Base-by-base conservation (phyloP, 2,888 invertebrate genomes). In the Lasioglossum figueresi region DNA sequence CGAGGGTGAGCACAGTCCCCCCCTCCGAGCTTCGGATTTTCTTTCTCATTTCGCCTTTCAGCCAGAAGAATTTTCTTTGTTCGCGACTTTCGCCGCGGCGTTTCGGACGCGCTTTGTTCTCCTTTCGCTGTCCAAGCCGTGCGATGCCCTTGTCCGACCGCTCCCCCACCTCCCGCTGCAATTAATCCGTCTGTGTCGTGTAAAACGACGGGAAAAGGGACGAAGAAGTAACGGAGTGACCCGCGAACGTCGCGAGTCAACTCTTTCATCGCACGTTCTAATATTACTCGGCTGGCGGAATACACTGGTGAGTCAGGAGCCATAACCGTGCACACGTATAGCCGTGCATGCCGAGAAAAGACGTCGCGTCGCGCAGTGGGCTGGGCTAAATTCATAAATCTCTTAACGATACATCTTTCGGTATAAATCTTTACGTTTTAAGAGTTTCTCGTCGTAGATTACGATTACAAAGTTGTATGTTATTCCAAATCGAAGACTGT, bases 221-320 rank as follows among this genome's bases (percentile, higher is more conserved):
- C 56, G 27, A 66, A 72, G 43, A 31, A 75, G 59, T 71, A 63
- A 73, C 23, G 37, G 43, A 80, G 48, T 52, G 77, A 83, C 59
- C 79, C 79, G 52, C 74, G 78, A 77, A 85, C 86, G 79, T 80
- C 68, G 79, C 78, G 79, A 84, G 79, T 80, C 83, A 79, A 88
- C 88, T 90, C 85, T 86, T 43, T 59, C 40, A n/a, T 63, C 40
- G 45, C 73, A 56, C 56, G 90, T 89, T 91, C 92, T 92, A 91
- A 92, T 92, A 92, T 92, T 91, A 90, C 88, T 88, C 84, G 72
- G 76, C 80, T 77, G 79, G 76, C 84, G 82, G 84, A 85, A 86
- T 83, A 83, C 75, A 74, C 76, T n/a, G 73, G 63, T 90, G 90
- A 90, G 88, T 91, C 90, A 90, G 91, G 85, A 78, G 56, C 66